Percentiles rank a stretch among this genome's conserved stretches.
phyloP scores from a whole-genome alignment of 2,113 vertebrate species.

The Oryzias woworae region DNA sequence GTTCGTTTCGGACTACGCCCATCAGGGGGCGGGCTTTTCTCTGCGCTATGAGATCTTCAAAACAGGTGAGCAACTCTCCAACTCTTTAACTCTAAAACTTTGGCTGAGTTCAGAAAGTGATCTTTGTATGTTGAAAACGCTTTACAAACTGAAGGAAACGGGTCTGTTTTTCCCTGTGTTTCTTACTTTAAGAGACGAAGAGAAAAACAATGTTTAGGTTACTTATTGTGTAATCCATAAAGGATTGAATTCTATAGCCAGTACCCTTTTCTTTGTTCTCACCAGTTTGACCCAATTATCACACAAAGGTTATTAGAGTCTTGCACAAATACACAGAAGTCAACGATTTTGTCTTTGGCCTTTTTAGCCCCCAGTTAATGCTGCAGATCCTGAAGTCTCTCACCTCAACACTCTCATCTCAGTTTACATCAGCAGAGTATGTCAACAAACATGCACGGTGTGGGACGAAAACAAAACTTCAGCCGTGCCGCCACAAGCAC shows the following conservation, averaged over 20 bases:
- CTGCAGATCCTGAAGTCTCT: constrained; percentile 30
- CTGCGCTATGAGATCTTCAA: constrained; percentile 98
- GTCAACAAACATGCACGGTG: constrained; percentile 51
- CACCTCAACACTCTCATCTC: constrained; percentile 45
- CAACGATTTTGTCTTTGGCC: constrained; percentile 36
- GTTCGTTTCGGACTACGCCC: constrained; percentile 95
- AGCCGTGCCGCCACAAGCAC: constrained; percentile 55
- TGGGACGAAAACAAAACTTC: constrained; percentile 22
- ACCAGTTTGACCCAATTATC: no score
- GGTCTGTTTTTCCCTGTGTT: no score
- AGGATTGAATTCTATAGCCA: no score
- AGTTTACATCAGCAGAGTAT: constrained; percentile 61
- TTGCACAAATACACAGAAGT: constrained; percentile 11
- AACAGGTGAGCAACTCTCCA: constrained; percentile 81
- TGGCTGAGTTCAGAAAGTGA: no score
- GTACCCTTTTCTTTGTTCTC: no score
- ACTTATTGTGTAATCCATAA: no score
- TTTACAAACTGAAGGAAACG: no score
- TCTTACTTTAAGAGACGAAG: no score
- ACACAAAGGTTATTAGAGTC: no score
- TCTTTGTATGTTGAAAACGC: no score
- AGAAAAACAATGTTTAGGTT: no score
- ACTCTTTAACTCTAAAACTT: no score
- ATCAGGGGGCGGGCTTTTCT: constrained; percentile 97
- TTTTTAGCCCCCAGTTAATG: constrained; percentile 19